Percentiles rank a stretch among this genome's conserved stretches.
Conservation (phyloP, 2,888 invertebrate species). For the Lissonota sp. region DNA sequence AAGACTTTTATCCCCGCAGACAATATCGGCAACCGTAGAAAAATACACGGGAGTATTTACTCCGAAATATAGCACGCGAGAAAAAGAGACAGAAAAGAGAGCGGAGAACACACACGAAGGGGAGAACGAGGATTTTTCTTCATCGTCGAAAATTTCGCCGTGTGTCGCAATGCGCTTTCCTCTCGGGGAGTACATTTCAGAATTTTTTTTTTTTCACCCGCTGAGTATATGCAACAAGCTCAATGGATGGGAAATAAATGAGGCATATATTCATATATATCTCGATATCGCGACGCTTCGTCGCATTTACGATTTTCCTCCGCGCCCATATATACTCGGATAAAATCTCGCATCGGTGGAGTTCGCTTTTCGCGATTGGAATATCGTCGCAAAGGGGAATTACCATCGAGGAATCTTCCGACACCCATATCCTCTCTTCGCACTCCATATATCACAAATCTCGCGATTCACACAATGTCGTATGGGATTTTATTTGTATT, state of each 20-base stretch:
- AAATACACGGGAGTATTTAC: constrained; percentile 42
- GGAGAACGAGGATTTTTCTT: neutral
- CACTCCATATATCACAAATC: neutral
- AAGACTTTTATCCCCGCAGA: constrained; percentile 51
- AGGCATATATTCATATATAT: constrained; percentile 18
- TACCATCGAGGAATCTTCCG: constrained; percentile 39
- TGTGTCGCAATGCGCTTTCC: constrained; percentile 13
- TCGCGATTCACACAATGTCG: constrained; percentile 12
- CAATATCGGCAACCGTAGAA: constrained; percentile 42
- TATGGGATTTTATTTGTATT: neutral
- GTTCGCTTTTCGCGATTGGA: constrained; percentile 37
- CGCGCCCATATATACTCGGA: neutral
- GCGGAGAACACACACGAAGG: neutral
- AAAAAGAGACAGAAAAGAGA: neutral
- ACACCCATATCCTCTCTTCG: constrained; percentile 1
- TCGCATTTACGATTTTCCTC: neutral
- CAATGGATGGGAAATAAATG: neutral
- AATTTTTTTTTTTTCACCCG: neutral
- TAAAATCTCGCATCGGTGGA: constrained; percentile 22
- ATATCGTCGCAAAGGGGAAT: constrained; percentile 46
- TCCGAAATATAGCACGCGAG: neutral
- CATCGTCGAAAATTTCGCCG: constrained; percentile 4
- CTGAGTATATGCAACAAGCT: constrained; percentile 14
- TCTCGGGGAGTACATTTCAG: neutral
- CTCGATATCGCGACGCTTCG: constrained; percentile 25